Base-by-base conservation (phyloP, 2,113 vertebrate genomes). In the Urocitellus parryii region DNA sequence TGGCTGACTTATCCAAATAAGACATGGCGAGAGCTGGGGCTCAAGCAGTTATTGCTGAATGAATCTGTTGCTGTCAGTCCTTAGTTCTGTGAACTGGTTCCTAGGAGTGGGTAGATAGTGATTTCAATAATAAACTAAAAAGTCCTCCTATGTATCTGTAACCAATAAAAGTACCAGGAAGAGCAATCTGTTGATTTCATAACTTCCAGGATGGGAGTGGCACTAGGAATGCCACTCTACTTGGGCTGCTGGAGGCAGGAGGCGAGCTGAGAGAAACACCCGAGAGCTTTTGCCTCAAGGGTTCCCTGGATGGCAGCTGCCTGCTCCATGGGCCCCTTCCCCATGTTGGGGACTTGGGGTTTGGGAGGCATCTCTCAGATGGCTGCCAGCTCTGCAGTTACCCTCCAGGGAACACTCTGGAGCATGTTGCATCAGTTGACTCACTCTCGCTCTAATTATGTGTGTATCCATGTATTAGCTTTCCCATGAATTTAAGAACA, bases 1-100 rank as follows among this genome's bases (percentile, higher is more conserved):
- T 70, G 39, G 53, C n/a, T 85, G 8, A 67, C 29, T 93, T 39
- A 76, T 83, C 34, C 53, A 37, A 14, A 12, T 48, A 68, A 96
- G 68, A 79, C 56, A n/a, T 51, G 27, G 16, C 32, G 7, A 27
- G 53, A 87, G 24, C 25, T 72, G 77, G 86, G 58, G 32, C 79
- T 91, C 39, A 32, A 32, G 29, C 45, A 37, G 27, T 76, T 56
- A 61, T 9, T 72, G 48, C 78, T 37, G 14, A 70, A 29, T 42
- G 85, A 65, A n/a, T 90, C 67, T 73, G 61, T 53, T 84, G 61
- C 37, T 79, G 34, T 51, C 8, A 1, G 20, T 58, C 39, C 70
- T 56, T 53, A 42, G 39, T 34, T 77, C 37, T 95, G 0, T 61
- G n/a, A 68, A 53, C 25, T 80, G 32, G 22, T 63, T 88, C 61